phyloP scores from a whole-genome alignment of 2,888 invertebrate genomes.

The Yponomeuta sedellus region DNA sequence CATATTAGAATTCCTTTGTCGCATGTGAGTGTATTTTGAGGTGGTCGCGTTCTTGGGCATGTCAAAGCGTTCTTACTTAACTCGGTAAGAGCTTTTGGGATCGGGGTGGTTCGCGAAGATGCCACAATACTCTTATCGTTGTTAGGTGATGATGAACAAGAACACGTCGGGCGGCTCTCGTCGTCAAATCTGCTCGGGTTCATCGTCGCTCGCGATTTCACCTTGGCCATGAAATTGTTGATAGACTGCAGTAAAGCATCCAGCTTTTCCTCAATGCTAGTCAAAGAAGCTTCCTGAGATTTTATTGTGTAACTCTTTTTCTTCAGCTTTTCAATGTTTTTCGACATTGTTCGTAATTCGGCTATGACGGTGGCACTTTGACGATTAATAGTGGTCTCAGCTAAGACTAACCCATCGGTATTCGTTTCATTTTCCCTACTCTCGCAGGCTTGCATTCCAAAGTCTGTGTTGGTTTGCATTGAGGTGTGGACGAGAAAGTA shows the following conservation, averaged over 20 bases:
- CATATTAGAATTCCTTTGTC: not conserved
- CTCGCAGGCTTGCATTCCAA: not conserved
- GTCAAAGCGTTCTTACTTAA: not conserved
- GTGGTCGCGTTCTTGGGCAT: not conserved
- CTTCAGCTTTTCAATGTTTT: slow-evolving; percentile 25
- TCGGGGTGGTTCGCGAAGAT: not conserved
- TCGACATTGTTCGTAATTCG: not conserved
- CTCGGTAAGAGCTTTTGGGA: not conserved
- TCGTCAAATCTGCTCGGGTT: not conserved
- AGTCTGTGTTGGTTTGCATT: not conserved
- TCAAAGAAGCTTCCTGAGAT: slow-evolving; percentile 25
- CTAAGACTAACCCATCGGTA: not conserved
- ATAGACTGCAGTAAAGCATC: slow-evolving; percentile 43
- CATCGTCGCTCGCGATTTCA: slow-evolving; percentile 18
- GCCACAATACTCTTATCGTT: not conserved
- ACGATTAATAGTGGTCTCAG: not conserved
- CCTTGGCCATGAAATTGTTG: slow-evolving; percentile 40
- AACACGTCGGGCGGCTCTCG: not conserved
- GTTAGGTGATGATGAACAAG: not conserved
- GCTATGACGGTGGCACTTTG: not conserved
- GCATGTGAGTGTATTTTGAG: not conserved
- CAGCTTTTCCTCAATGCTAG: slow-evolving; percentile 45
- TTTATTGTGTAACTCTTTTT: slow-evolving; percentile 27
- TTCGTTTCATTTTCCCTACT: not conserved
- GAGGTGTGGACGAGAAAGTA: not conserved